Conservation (phyloP, 2,888 invertebrate genomes). For the Athripsodes cinereus region DNA sequence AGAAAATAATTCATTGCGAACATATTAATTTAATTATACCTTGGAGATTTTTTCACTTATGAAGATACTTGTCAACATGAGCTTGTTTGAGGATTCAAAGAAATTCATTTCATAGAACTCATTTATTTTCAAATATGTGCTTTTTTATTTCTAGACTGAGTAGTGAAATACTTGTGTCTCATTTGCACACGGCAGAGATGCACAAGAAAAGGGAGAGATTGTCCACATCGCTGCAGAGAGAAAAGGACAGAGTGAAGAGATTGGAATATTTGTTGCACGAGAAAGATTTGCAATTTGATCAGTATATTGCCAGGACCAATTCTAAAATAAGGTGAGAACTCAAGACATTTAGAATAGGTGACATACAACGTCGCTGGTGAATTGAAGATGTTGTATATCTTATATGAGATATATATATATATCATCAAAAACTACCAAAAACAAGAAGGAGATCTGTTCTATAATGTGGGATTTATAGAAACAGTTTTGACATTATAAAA, state of each 20-base stretch:
- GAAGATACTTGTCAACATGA: not conserved
- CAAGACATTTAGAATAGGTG: not conserved
- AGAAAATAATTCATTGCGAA: too few species aligned
- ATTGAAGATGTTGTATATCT: too few species aligned
- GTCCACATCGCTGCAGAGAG: slow-evolving; percentile 37
- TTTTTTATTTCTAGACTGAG: slow-evolving; percentile 32
- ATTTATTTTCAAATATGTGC: not conserved
- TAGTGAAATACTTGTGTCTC: slow-evolving; percentile 45
- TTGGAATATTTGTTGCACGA: slow-evolving; percentile 40
- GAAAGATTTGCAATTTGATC: slow-evolving; percentile 42
- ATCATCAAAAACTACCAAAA: too few species aligned
- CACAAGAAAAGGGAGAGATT: slow-evolving; percentile 42
- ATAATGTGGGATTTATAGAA: too few species aligned
- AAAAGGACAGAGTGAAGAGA: slow-evolving; percentile 38
- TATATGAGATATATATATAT: too few species aligned
- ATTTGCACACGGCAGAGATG: slow-evolving; percentile 44
- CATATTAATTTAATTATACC: too few species aligned
- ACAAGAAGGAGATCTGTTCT: too few species aligned
- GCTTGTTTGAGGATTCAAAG: not conserved
- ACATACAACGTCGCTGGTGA: too few species aligned
- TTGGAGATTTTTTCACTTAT: too few species aligned
- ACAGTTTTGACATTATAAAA: not conserved
- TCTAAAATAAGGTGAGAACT: slow-evolving; percentile 39
- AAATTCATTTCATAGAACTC: too few species aligned
- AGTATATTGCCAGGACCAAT: slow-evolving; percentile 40